These are phyloP conservation scores for Lasioglossum albipes DNA, from an alignment of 1,140 invertebrate species.

Conservation along the genomic window DNA sequence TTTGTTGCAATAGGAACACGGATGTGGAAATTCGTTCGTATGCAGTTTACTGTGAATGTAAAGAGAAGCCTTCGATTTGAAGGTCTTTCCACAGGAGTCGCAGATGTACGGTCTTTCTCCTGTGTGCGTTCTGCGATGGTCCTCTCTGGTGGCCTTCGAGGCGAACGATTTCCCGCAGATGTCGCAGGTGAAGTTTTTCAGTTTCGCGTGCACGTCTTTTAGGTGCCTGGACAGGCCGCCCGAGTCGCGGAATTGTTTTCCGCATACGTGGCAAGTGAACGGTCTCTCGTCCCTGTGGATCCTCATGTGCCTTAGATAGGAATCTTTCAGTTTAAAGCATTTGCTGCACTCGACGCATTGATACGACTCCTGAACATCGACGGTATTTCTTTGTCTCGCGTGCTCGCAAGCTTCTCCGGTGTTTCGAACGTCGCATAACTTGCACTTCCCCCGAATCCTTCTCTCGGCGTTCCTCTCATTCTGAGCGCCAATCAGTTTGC, in stretches of 20 bases:
- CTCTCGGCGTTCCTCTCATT: neutral
- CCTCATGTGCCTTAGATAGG: slow-evolving; percentile 78
- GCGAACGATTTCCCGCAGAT: slow-evolving; percentile 75
- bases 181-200: slow-evolving; percentile 78
- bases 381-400: slow-evolving; percentile 11
- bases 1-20: slow-evolving; percentile 78
- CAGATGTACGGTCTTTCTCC: slow-evolving; percentile 84
- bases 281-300: slow-evolving; percentile 86
- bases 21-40: slow-evolving; percentile 79
- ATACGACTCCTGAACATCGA: slow-evolving; percentile 65
- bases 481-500: neutral
- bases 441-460: slow-evolving; percentile 20
- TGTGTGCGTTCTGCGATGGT: slow-evolving; percentile 85
- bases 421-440: neutral
- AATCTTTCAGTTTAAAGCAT: slow-evolving; percentile 76
- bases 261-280: slow-evolving; percentile 85
- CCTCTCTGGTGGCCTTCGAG: slow-evolving; percentile 82
- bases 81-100: slow-evolving; percentile 82
- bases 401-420: neutral
- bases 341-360: slow-evolving; percentile 79
- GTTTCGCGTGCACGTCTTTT: slow-evolving; percentile 66
- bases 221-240: slow-evolving; percentile 73
- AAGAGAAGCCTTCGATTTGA: slow-evolving; percentile 80
- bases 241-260: slow-evolving; percentile 80
- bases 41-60: slow-evolving; percentile 81